Evolutionary conservation across 2,888 invertebrate genomes (phyloP).

Genomic region (Drosophila anomelani): DNA sequence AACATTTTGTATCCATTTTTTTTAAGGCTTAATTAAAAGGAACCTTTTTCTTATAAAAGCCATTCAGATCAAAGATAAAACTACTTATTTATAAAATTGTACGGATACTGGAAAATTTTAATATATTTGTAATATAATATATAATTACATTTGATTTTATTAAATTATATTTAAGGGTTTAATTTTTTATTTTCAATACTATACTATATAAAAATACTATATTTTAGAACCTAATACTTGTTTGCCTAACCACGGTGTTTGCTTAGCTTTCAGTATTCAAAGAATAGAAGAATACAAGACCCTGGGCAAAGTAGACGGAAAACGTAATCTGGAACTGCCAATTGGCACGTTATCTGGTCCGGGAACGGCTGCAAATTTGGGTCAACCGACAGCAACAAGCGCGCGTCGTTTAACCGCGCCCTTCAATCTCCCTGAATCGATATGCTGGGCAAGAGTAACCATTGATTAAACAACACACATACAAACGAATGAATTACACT

Average conservation of each 20-base stretch:
- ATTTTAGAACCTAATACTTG: neutral
- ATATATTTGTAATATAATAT: too few species aligned
- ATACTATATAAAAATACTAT: neutral
- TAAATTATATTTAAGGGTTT: neutral
- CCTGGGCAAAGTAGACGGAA: neutral
- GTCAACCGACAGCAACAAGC: conserved; percentile 45
- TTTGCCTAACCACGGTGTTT: neutral
- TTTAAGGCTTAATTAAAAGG: too few species aligned
- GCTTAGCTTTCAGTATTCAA: conserved; percentile 6
- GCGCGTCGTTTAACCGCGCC: conserved; percentile 62
- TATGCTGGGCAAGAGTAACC: conserved; percentile 65
- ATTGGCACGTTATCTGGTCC: conserved; percentile 25
- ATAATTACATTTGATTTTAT: neutral
- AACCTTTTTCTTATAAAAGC: too few species aligned
- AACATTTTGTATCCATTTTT: too few species aligned
- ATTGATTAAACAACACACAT: conserved; percentile 65
- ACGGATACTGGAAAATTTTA: too few species aligned
- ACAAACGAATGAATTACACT: neutral
- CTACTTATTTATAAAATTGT: neutral
- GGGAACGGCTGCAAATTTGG: conserved; percentile 32
- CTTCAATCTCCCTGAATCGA: conserved; percentile 65
- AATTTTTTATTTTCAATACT: neutral
- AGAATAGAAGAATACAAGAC: neutral
- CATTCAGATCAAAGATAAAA: too few species aligned
- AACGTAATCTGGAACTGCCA: conserved; percentile 12